Percentiles rank a stretch among this genome's conserved stretches.
These are phyloP conservation scores for Acholoe squamosa DNA, from an alignment of 2,888 invertebrate species.

Conservation along the genomic window DNA sequence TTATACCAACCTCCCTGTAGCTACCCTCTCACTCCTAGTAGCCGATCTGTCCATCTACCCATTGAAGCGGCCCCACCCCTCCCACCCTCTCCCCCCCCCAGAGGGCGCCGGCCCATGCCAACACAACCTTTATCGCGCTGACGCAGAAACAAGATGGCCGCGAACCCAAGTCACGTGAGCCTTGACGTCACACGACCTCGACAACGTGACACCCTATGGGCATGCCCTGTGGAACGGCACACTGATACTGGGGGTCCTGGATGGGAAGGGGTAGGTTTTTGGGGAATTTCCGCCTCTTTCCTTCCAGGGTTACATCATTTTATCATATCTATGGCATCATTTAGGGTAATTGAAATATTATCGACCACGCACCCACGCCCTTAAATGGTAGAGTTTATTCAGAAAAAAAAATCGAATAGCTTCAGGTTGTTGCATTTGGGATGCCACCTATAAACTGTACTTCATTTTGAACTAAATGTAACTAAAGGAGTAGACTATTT, in stretches of 20 bases:
- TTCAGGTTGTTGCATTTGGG: no score
- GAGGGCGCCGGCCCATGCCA: neutral
- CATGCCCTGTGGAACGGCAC: neutral
- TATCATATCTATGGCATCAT: no score
- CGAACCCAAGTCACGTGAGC: conserved; percentile 1
- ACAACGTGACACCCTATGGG: neutral
- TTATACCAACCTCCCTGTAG: neutral
- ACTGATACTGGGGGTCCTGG: neutral
- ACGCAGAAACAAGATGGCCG: conserved; percentile 44
- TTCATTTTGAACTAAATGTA: no score
- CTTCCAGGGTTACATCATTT: no score
- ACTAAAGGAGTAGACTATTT: no score
- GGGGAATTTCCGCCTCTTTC: no score
- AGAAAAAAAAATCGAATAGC: no score
- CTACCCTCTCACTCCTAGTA: neutral
- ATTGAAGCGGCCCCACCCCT: neutral
- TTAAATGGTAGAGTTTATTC: no score
- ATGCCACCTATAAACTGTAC: no score
- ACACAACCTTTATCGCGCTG: conserved; percentile 25
- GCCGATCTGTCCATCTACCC: neutral
- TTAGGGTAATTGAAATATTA: no score
- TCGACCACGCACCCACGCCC: no score
- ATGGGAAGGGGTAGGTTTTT: no score
- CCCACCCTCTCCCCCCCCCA: neutral
- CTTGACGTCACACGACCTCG: neutral